Evolutionary conservation across 92 coral and sea anemone genomes (phyloP), one percentile per base, ranked within the genome.

Genomic region (Porites cylindrica): DNA sequence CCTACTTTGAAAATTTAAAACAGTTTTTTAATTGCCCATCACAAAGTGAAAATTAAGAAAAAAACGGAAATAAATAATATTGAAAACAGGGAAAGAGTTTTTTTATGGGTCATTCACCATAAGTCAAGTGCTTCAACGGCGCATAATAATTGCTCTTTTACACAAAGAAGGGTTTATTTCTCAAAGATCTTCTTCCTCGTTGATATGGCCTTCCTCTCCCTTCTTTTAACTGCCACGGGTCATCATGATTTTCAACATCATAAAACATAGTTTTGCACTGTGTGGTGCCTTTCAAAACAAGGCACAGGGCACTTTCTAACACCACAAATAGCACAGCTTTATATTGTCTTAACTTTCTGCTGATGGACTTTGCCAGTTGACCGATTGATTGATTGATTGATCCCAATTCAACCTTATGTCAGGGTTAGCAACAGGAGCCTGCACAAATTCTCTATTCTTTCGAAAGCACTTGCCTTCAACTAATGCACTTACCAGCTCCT

Each of bases 281-380:
- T 80, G 76, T 80, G 76, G 56, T 80, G 61, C 82, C 80, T 47
- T 66, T 87, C 18, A 80, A 87, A 87, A 72, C 86, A 80, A 43
- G 91, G 79, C 67, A 24, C 82, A 63, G 86, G 86, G 81, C 82
- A 87, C 91, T 65, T 72, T 50, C 77, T 71, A 16, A 80, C 67
- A 80, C 80, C 91, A 72, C 91, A 80, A 81, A 80, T 74, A 11
- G 78, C 91, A 87, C 91, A 87, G 80, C 77, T 83, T 51, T 80
- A 87, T 11, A 51, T 58, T 23, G 91, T 87, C 66, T 78, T 72
- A 2, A 73, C 86, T 80, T 76, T 73, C 68, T 79, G 86, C 3
- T 80, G 8, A 81, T 80, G 91, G 43, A 87, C 91, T 23, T 87
- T 87, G 81, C 91, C 80, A 65, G 91, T 66, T 78, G 85, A 79